Evolutionary conservation across 2,113 vertebrate genomes (phyloP), one percentile per base, ranked within the genome.

Genomic region (Tachysurus fulvidraco): DNA sequence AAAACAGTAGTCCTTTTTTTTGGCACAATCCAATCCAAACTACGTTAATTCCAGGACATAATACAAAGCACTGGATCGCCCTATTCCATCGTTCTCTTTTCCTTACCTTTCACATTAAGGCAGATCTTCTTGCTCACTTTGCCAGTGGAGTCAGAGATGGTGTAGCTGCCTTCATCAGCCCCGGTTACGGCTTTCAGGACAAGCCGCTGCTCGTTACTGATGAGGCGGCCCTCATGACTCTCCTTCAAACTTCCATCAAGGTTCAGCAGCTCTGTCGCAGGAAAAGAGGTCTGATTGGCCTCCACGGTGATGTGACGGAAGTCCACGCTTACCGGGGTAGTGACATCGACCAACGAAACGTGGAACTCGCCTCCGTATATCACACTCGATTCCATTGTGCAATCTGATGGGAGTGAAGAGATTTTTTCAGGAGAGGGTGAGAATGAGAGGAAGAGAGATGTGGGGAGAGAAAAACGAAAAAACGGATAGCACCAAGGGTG

Each of bases 81-180:
- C 67, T 44, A 12, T 67, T 19, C 65, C 44, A 65, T 23, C 23
- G n/a, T 28, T 12, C 11, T 50, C 55, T 64, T n/a, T 30, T 12
- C 28, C 93, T 93, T 85, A 96, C 95, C 95, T 93, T 80, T 94
- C 71, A 96, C 94, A 13, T 95, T 95, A 46, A 96, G 93, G 89
- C 95, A 96, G 69, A 94, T 85, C 89, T 95, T 95, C 74, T 7
- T 92, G 83, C 85, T 77, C 65, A 93, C 89, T 1, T 54, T 86
- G 14, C 89, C 90, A 8, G 21, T 25, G 13, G 4, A 46, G 36
- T 94, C 93, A 21, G 88, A 87, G 76, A 96, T 62, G 5, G 94
- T 94, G 92, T 95, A 96, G 88, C 94, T 95, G 3, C 95, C 95
- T 87, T 94, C 91, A 23, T 96, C 95, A 5, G 90, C 83, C 0